These are phyloP conservation scores for Eubasilissa splendida DNA, from an alignment of 2,888 invertebrate genomes.

Conservation along the genomic window DNA sequence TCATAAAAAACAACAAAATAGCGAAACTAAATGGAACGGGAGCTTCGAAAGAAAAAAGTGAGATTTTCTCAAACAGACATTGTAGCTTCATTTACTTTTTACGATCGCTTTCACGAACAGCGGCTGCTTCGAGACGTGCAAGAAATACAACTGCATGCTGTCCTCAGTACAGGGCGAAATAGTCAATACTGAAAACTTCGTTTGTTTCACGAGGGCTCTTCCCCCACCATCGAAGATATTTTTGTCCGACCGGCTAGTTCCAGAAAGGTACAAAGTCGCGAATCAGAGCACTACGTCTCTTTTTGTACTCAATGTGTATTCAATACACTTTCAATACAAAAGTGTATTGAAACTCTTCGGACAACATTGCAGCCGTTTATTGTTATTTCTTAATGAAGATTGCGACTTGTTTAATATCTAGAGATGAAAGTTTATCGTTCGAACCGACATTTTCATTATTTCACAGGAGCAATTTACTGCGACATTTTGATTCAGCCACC, in stretches of 20 bases:
- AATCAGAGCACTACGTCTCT: too few relatives aligned
- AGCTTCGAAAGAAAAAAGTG: neutral
- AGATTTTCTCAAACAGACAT: conserved; percentile 11
- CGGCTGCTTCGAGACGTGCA: conserved; percentile 5
- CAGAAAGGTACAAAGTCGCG: neutral
- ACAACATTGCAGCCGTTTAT: too few relatives aligned
- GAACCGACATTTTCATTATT: too few relatives aligned
- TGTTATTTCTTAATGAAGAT: too few relatives aligned
- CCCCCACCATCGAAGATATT: neutral
- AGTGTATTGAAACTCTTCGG: too few relatives aligned
- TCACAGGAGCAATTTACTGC: too few relatives aligned
- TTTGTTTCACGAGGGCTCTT: neutral
- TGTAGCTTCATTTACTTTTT: conserved; percentile 32
- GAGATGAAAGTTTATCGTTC: too few relatives aligned
- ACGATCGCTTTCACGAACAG: conserved; percentile 19
- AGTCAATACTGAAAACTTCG: neutral
- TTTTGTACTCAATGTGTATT: too few relatives aligned
- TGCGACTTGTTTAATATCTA: too few relatives aligned
- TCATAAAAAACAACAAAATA: neutral
- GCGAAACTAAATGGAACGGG: neutral
- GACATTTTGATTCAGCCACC: too few relatives aligned
- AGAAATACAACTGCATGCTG: conserved; percentile 14
- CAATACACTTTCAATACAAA: too few relatives aligned
- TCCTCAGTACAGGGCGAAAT: neutral
- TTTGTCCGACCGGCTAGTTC: neutral